These are phyloP conservation scores for Channa argus DNA, from an alignment of 2,113 vertebrate genomes.

Conservation along the genomic window DNA sequence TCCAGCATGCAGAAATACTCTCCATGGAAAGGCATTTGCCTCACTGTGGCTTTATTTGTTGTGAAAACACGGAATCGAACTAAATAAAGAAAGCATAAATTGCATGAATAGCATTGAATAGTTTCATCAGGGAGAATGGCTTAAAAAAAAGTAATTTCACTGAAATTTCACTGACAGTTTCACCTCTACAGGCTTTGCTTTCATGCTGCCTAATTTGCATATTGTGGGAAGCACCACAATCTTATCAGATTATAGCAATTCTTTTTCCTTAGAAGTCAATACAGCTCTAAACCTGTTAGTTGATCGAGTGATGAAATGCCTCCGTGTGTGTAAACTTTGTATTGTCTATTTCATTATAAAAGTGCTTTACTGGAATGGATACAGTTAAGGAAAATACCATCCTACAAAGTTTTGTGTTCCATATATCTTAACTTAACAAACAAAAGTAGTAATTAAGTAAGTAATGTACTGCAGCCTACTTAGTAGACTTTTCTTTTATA, in stretches of 20 bases:
- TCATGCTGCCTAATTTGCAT: not conserved
- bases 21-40: not conserved
- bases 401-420: not conserved
- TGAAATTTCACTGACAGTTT: not conserved
- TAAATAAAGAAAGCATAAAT: too few relatives aligned
- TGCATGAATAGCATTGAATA: too few relatives aligned
- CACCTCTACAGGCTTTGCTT: not conserved
- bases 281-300: not conserved
- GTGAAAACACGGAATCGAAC: not conserved
- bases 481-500: constrained; percentile 15
- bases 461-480: not conserved
- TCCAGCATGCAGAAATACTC: not conserved
- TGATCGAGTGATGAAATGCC: not conserved
- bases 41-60: not conserved
- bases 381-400: not conserved
- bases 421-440: not conserved
- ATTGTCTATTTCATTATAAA: not conserved
- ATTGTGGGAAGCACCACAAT: not conserved
- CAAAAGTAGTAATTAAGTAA: not conserved
- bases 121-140: too few relatives aligned
- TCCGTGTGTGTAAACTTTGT: not conserved
- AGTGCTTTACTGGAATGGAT: not conserved
- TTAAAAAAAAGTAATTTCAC: too few relatives aligned
- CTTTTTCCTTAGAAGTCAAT: not conserved
- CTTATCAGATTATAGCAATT: not conserved